These are phyloP conservation scores for Poecile montanus DNA, from an alignment of 2,797 vertebrate species.

Conservation along the genomic window DNA sequence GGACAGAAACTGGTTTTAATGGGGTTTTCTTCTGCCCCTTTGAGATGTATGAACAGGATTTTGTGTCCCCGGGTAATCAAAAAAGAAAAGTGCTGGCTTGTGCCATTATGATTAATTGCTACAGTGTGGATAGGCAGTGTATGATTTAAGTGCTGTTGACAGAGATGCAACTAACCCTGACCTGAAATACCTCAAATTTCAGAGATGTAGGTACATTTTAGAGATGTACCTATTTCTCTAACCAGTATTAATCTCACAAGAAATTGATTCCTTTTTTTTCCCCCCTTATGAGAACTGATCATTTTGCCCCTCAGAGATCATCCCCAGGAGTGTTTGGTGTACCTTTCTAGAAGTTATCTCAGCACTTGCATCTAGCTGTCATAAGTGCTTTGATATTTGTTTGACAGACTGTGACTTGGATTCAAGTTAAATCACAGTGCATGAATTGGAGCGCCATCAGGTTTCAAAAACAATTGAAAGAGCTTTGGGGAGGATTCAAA, in stretches of 20 bases:
- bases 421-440: neutral
- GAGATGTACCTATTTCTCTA: neutral
- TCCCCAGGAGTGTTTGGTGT: neutral
- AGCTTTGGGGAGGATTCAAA: neutral
- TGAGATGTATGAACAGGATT: neutral
- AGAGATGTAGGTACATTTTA: neutral
- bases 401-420: neutral
- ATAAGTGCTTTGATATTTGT: neutral
- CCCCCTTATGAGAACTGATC: neutral
- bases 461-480: neutral
- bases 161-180: neutral
- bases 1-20: neutral
- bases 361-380: rapidly evolving
- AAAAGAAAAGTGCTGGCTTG: neutral
- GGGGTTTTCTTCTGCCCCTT: neutral
- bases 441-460: neutral
- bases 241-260: neutral
- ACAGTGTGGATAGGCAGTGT: rapidly evolving
- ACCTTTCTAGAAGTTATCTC: neutral
- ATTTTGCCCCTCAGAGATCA: neutral
- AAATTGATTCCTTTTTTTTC: neutral
- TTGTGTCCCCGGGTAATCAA: neutral
- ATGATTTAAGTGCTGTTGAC: neutral
- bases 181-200: neutral
- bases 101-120: neutral